These are phyloP conservation scores for Tenebrosternarchus preto DNA, from an alignment of 2,113 vertebrate genomes.

Conservation along the genomic window DNA sequence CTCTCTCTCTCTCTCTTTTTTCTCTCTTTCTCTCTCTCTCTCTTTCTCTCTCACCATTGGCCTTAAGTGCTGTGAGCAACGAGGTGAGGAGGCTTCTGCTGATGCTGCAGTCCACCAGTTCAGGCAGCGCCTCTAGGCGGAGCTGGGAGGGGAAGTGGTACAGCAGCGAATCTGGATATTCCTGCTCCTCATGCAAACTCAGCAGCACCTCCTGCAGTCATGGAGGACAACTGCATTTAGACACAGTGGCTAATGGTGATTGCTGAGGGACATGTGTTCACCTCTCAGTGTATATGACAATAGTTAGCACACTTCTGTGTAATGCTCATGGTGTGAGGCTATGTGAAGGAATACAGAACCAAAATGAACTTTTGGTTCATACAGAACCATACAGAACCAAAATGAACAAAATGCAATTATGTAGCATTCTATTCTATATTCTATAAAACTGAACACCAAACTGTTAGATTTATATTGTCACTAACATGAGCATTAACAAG, in stretches of 20 bases:
- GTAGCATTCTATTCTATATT: too few species aligned
- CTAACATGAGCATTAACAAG: too few species aligned
- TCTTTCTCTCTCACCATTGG: constrained; percentile 72
- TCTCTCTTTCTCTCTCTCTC: not conserved
- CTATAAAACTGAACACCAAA: too few species aligned
- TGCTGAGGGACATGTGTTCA: not conserved
- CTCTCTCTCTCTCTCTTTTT: not conserved
- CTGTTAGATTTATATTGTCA: too few species aligned
- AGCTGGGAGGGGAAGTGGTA: constrained; percentile 84
- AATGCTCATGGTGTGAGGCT: not conserved
- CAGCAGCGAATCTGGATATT: constrained; percentile 80
- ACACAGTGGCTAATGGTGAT: not conserved
- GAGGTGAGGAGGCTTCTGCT: constrained; percentile 77
- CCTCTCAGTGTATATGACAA: not conserved
- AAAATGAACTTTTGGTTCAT: too few species aligned
- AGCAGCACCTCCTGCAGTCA: constrained; percentile 70
- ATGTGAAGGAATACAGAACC: not conserved
- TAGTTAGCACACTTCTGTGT: not conserved
- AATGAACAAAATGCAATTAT: too few species aligned
- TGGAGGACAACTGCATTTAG: constrained; percentile 2
- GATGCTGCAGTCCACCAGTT: constrained; percentile 77
- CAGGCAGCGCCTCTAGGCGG: constrained; percentile 76
- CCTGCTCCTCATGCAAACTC: constrained; percentile 74
- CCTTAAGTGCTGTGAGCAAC: constrained; percentile 78
- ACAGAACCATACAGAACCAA: too few species aligned